Evolutionary conservation across 2,888 invertebrate genomes (phyloP).

Genomic region (Aelia acuminata): DNA sequence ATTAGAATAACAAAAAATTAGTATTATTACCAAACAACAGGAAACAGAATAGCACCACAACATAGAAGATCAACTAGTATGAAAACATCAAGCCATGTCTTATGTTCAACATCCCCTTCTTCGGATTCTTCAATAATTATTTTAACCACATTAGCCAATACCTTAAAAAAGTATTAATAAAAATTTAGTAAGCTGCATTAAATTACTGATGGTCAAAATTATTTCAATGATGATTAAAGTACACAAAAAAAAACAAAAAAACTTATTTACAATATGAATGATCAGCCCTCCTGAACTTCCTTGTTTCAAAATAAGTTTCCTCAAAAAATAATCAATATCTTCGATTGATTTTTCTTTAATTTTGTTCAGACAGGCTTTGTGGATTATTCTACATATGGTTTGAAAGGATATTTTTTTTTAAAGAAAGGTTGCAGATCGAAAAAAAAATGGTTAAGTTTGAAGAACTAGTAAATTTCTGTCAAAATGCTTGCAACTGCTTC

Average conservation of each 20-base stretch:
- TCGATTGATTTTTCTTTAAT: no score
- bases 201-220: background rate
- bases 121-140: constrained; percentile 98
- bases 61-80: constrained; percentile 95
- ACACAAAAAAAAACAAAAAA: background rate
- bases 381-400: no score
- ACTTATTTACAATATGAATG: no score
- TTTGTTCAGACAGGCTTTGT: no score
- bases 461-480: no score
- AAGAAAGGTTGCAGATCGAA: no score
- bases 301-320: no score
- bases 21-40: constrained; percentile 88
- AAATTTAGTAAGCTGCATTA: constrained; percentile 24
- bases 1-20: background rate
- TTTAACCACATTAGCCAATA: constrained; percentile 95
- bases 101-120: constrained; percentile 90
- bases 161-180: constrained; percentile 72
- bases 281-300: no score
- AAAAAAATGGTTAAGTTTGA: no score
- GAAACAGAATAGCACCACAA: constrained; percentile 96
- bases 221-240: background rate
- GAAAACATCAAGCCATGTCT: constrained; percentile 92
- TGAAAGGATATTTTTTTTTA: no score
- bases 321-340: no score
- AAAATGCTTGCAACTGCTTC: no score